Percentiles rank a stretch among this genome's conserved stretches.
phyloP scores from a whole-genome alignment of 2,113 vertebrate genomes.

The Cyrtonyx montezumae region DNA sequence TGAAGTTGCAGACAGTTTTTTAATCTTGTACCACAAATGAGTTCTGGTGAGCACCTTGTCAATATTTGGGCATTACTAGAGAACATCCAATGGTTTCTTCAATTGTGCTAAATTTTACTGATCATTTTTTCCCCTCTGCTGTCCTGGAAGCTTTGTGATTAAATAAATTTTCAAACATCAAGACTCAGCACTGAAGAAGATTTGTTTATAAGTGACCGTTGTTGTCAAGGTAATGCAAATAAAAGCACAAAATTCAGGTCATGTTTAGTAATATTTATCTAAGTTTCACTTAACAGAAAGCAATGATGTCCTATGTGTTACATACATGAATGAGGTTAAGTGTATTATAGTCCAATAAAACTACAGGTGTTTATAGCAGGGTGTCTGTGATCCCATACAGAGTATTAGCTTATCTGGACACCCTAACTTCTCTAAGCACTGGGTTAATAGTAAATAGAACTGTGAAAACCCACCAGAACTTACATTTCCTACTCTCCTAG shows the following conservation, averaged over 20 bases:
- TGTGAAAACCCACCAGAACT: not conserved
- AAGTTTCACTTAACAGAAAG: conserved; percentile 53
- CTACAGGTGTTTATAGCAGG: conserved; percentile 8
- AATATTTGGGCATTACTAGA: not conserved
- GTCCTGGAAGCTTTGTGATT: conserved; percentile 40
- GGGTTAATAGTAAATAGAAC: conserved; percentile 32
- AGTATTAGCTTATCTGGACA: conserved; percentile 17
- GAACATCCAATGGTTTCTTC: not conserved
- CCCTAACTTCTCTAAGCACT: conserved; percentile 39
- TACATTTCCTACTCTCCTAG: not conserved
- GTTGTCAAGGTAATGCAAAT: conserved; percentile 43
- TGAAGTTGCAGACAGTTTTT: not conserved
- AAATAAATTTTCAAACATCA: conserved; percentile 31
- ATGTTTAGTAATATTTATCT: conserved; percentile 66
- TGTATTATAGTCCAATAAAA: conserved; percentile 46
- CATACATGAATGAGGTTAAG: conserved; percentile 57
- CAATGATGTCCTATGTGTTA: conserved; percentile 55
- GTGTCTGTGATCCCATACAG: not conserved
- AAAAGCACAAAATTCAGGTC: conserved; percentile 50
- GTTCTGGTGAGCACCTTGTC: not conserved
- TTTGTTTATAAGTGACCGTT: conserved; percentile 14
- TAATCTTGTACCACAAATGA: not conserved
- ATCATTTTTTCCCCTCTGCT: not conserved
- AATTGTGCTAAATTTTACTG: not conserved
- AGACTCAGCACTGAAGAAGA: not conserved